Percentiles rank a stretch among this genome's conserved stretches.
Evolutionary conservation across 2,888 invertebrate genomes (phyloP).

Genomic region (Cephus pulcher): DNA sequence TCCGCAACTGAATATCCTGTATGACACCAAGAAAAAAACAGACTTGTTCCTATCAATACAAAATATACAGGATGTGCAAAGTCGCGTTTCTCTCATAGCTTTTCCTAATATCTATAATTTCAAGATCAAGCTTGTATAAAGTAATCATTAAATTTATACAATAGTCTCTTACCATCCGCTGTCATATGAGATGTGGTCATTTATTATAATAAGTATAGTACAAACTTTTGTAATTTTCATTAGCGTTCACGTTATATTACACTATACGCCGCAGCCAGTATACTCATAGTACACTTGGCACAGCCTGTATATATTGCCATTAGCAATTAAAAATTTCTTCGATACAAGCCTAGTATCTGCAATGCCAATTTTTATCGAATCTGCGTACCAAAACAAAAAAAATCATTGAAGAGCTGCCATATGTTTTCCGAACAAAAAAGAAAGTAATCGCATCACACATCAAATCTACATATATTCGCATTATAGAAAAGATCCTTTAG

Average conservation of each 20-base stretch:
- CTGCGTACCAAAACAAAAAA: not conserved
- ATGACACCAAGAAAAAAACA: not conserved
- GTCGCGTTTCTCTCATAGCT: not conserved
- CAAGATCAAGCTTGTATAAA: not conserved
- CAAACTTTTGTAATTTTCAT: not conserved
- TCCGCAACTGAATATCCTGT: not conserved
- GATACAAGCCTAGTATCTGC: not conserved
- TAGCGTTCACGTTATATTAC: not conserved
- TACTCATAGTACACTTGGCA: not conserved
- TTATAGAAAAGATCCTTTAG: not conserved
- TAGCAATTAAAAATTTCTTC: not conserved
- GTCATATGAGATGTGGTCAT: not conserved
- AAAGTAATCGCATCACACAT: not conserved
- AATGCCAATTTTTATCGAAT: not conserved
- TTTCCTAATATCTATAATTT: not conserved
- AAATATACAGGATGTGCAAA: not conserved
- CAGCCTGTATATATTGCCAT: not conserved
- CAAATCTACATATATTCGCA: not conserved
- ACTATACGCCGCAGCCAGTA: not conserved
- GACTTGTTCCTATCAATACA: not conserved
- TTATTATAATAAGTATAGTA: not conserved
- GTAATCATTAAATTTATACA: not conserved
- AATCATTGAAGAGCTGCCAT: not conserved
- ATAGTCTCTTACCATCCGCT: not conserved
- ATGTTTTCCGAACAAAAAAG: not conserved